These are phyloP conservation scores for Eremobia ochroleuca DNA, from an alignment of 2,888 invertebrate species.

Conservation along the genomic window DNA sequence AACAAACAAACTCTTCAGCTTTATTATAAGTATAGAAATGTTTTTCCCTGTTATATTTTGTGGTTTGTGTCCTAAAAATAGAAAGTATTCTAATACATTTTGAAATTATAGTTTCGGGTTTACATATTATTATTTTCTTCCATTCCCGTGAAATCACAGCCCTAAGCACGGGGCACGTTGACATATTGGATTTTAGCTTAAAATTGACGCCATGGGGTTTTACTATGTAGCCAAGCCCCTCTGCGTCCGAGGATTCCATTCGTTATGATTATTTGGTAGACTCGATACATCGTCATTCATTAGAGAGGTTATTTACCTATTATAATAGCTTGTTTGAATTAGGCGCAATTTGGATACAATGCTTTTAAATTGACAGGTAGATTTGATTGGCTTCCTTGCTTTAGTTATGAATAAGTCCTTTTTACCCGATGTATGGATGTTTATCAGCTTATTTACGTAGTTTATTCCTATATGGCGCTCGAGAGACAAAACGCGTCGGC, in stretches of 20 bases:
- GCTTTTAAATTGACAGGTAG: constrained; percentile 6
- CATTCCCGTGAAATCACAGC: constrained; percentile 42
- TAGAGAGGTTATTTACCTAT: constrained; percentile 18
- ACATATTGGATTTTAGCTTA: constrained; percentile 73
- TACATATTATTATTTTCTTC: not conserved
- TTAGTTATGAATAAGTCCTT: not conserved
- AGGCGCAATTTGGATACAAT: constrained; percentile 8
- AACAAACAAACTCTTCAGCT: too few relatives aligned
- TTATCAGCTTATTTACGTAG: too few relatives aligned
- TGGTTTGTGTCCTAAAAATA: not conserved
- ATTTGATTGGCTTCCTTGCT: constrained; percentile 15
- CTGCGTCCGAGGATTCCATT: constrained; percentile 41
- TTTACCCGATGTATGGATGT: not conserved
- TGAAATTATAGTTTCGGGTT: not conserved
- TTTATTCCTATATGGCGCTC: too few relatives aligned
- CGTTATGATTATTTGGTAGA: constrained; percentile 53
- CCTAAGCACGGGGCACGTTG: constrained; percentile 57
- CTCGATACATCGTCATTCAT: constrained; percentile 42
- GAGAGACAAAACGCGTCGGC: too few relatives aligned
- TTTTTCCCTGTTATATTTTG: not conserved
- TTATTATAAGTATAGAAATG: too few relatives aligned
- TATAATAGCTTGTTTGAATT: constrained; percentile 24
- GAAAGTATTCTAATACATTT: not conserved
- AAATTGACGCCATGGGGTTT: constrained; percentile 64
- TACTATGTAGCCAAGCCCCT: constrained; percentile 43